Conservation (phyloP, 2,113 vertebrate species). For the Ctenomys sociabilis region DNA sequence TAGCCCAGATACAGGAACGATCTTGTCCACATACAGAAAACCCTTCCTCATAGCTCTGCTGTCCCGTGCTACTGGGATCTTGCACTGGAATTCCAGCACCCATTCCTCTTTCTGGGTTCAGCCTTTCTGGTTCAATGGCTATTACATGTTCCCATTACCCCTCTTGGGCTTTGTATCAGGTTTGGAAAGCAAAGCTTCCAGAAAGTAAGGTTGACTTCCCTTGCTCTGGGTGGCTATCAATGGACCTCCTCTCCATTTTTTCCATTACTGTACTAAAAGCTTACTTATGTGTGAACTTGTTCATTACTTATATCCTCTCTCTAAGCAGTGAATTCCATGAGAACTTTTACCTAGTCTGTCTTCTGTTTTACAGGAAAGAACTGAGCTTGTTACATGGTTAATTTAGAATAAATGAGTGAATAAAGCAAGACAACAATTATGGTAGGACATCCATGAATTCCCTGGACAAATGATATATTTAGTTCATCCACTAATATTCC, state of each 20-base stretch:
- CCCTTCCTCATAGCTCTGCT: neutral
- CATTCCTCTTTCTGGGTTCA: neutral
- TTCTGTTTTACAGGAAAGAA: neutral
- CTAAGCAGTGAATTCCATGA: neutral
- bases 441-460: neutral
- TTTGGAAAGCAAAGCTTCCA: neutral
- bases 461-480: neutral
- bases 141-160: neutral
- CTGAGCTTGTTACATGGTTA: neutral
- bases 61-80: neutral
- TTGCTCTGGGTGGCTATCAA: neutral
- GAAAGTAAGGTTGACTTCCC: neutral
- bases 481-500: neutral
- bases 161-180: neutral
- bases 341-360: neutral
- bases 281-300: neutral
- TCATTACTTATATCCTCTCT: neutral
- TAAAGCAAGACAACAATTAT: conserved; percentile 12
- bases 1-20: neutral
- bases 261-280: neutral
- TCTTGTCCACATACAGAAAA: rapidly evolving
- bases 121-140: neutral
- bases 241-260: neutral
- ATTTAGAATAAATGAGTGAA: conserved; percentile 27
- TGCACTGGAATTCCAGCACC: neutral